Conservation (phyloP, 2,797 vertebrate species). For the Chromis chromis region DNA sequence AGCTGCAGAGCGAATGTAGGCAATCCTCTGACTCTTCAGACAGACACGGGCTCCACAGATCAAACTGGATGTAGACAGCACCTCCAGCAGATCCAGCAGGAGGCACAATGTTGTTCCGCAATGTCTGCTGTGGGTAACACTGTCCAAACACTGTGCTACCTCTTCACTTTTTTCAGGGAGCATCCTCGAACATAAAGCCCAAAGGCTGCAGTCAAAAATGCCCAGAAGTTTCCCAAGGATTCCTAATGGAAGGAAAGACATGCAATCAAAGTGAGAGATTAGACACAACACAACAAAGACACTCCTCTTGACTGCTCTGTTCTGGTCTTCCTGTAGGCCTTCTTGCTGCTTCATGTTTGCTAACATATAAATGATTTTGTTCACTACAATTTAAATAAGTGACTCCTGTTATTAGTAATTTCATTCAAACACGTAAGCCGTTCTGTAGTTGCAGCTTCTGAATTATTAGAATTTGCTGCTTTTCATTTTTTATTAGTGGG, state of each 20-base stretch:
- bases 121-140: conserved; percentile 10
- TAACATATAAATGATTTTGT: neutral
- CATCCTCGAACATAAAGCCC: conserved; percentile 79
- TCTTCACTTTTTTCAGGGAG: conserved; percentile 44
- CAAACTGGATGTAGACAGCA: conserved; percentile 81
- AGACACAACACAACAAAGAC: neutral
- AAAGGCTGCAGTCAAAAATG: conserved; percentile 82
- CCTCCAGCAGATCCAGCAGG: conserved; percentile 89
- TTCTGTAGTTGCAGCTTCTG: too few species aligned
- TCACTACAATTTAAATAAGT: neutral
- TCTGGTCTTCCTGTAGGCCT: neutral
- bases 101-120: conserved; percentile 74
- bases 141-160: neutral
- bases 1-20: conserved; percentile 74
- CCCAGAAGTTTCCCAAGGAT: conserved; percentile 80
- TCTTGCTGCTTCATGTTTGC: too few species aligned
- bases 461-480: too few species aligned
- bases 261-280: neutral
- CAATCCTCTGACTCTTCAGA: conserved; percentile 80
- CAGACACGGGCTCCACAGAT: conserved; percentile 51
- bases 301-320: neutral
- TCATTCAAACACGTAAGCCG: too few species aligned
- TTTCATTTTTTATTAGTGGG: too few species aligned
- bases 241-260: conserved; percentile 71
- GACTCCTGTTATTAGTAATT: too few species aligned